phyloP scores from a whole-genome alignment of 2,113 vertebrate species.

The Tachysurus fulvidraco region DNA sequence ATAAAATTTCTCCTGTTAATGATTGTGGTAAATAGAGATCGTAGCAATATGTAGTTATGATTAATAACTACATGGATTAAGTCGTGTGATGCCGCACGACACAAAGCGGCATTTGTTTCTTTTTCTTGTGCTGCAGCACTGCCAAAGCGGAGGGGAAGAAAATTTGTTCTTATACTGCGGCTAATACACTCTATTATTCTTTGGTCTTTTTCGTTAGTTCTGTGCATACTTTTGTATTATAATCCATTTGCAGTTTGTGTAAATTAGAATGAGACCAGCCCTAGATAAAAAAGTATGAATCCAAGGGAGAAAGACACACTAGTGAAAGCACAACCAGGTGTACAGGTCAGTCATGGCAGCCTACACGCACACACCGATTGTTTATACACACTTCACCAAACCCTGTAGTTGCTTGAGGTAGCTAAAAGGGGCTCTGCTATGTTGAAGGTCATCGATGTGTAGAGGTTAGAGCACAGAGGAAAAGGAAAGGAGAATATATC shows the following conservation, averaged over 20 bases:
- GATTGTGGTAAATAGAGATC: background rate
- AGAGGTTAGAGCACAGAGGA: background rate
- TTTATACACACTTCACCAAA: background rate
- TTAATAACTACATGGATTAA: background rate
- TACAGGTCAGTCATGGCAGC: background rate
- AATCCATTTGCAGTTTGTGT: background rate
- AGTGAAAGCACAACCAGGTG: background rate
- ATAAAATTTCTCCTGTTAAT: background rate
- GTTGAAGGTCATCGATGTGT: background rate
- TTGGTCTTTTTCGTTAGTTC: background rate
- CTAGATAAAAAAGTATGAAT: background rate
- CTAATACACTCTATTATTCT: background rate
- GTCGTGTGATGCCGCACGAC: background rate
- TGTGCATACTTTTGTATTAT: background rate
- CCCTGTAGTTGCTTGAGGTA: background rate
- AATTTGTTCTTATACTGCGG: background rate
- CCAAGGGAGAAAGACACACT: background rate
- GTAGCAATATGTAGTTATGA: background rate
- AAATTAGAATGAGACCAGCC: background rate
- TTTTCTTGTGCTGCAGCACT: too few relatives aligned
- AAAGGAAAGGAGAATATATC: background rate
- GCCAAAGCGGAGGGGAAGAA: too few relatives aligned
- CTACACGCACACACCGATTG: background rate
- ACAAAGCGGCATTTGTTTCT: background rate
- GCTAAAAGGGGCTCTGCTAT: background rate